A percentile compares a stretch with the other conserved stretches of the same genome.
These are phyloP conservation scores for Miichthys miiuy DNA, from an alignment of 2,797 vertebrate species.

Conservation along the genomic window DNA sequence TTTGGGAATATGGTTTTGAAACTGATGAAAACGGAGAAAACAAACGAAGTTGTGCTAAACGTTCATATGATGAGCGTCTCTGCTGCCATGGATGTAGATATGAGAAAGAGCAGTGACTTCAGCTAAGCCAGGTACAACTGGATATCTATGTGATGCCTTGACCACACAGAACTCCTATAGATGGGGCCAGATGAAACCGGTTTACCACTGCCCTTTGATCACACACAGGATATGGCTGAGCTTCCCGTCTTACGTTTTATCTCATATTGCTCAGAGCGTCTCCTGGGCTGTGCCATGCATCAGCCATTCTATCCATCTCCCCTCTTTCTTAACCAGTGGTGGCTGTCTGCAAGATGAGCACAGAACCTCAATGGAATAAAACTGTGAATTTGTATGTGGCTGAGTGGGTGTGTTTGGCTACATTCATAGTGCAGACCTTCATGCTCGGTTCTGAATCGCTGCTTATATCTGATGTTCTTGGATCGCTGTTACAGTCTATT, in stretches of 20 bases:
- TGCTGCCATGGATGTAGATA: conserved; percentile 6
- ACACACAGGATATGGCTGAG: conserved; percentile 25
- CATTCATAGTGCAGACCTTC: conserved; percentile 41
- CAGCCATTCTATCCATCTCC: conserved; percentile 36
- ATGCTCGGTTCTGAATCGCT: conserved; percentile 49
- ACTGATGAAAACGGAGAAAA: conserved; percentile 54
- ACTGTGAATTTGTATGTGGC: conserved; percentile 45
- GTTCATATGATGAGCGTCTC: conserved; percentile 25
- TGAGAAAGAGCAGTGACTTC: conserved; percentile 12
- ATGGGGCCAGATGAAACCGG: conserved; percentile 45
- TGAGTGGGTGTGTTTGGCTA: conserved; percentile 69
- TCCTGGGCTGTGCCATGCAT: conserved; percentile 34
- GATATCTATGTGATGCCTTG: conserved; percentile 23
- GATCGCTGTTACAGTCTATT: conserved; percentile 62
- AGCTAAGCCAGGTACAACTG: neutral
- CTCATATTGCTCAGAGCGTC: conserved; percentile 46
- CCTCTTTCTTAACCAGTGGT: conserved; percentile 48
- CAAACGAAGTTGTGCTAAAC: conserved; percentile 37
- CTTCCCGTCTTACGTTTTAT: conserved; percentile 44
- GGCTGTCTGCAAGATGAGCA: conserved; percentile 50
- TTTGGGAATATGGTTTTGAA: conserved; percentile 40
- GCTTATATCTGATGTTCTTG: conserved; percentile 63
- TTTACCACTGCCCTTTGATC: conserved; percentile 68
- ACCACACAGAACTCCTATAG: conserved; percentile 45
- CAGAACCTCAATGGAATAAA: conserved; percentile 54